These are phyloP conservation scores for Pelecanus crispus DNA, from an alignment of 2,113 vertebrate genomes.

Conservation along the genomic window DNA sequence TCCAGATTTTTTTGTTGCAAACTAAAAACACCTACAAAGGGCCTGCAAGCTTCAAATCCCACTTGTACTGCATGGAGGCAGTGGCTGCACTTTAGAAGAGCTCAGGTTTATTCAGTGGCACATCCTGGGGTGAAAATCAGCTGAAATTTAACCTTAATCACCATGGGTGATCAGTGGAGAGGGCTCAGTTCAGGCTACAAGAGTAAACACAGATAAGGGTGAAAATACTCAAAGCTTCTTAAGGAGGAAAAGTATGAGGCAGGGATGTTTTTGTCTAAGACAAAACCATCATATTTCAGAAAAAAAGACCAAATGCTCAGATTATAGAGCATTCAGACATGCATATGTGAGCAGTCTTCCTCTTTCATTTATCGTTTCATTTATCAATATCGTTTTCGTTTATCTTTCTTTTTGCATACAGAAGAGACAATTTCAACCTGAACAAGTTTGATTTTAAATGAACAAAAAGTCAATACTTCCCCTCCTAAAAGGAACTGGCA, in stretches of 20 bases:
- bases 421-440: not conserved
- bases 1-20: not conserved
- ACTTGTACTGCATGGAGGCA: not conserved
- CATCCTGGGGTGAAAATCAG: not conserved
- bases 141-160: not conserved
- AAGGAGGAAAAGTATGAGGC: not conserved
- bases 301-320: not conserved
- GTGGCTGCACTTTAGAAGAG: not conserved
- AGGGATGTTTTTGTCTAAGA: not conserved
- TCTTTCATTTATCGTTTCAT: too few relatives aligned
- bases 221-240: not conserved
- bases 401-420: not conserved
- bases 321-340: not conserved
- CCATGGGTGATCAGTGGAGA: not conserved
- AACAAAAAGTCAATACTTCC: not conserved
- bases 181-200: not conserved
- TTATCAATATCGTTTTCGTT: too few relatives aligned
- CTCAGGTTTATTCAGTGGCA: not conserved
- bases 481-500: not conserved
- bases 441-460: not conserved
- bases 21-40: not conserved
- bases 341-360: not conserved
- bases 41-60: not conserved
- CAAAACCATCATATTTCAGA: not conserved
- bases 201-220: not conserved